These are phyloP conservation scores for Nemoura dubitans DNA, from an alignment of 2,888 invertebrate species.

Conservation along the genomic window DNA sequence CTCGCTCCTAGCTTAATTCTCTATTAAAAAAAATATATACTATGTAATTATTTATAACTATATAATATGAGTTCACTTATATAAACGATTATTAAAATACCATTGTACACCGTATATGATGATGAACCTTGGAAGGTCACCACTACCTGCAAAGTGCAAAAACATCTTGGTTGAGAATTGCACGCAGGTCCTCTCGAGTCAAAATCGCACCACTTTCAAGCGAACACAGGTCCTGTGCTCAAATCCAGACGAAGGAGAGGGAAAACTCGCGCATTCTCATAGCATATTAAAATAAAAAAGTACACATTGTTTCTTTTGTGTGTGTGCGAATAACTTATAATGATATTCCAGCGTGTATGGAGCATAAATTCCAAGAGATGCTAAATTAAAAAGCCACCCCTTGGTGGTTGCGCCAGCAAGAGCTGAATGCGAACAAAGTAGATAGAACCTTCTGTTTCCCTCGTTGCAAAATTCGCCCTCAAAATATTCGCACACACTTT, in stretches of 20 bases:
- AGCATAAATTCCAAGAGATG: not conserved
- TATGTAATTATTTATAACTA: conserved; percentile 8
- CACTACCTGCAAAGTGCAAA: not conserved
- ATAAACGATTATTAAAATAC: conserved; percentile 22
- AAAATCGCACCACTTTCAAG: not conserved
- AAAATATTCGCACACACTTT: not conserved
- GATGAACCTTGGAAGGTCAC: conserved; percentile 14
- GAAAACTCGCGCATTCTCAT: not conserved
- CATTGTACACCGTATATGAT: not conserved
- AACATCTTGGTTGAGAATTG: not conserved
- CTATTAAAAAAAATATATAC: not conserved
- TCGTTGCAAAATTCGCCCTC: not conserved
- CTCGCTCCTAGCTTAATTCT: not conserved
- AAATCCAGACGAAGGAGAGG: not conserved
- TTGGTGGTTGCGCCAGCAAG: not conserved
- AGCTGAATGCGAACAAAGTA: not conserved
- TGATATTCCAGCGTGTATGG: not conserved
- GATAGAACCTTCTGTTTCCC: not conserved
- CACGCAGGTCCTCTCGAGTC: not conserved
- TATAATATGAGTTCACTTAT: conserved; percentile 17
- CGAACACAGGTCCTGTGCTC: not conserved
- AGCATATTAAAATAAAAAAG: not conserved
- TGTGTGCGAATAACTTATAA: not conserved
- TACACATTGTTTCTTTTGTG: not conserved
- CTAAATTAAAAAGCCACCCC: not conserved